Percentiles rank a stretch among this genome's conserved stretches.
Conservation (phyloP, 2,888 invertebrate genomes). For the Pandemis heparana region DNA sequence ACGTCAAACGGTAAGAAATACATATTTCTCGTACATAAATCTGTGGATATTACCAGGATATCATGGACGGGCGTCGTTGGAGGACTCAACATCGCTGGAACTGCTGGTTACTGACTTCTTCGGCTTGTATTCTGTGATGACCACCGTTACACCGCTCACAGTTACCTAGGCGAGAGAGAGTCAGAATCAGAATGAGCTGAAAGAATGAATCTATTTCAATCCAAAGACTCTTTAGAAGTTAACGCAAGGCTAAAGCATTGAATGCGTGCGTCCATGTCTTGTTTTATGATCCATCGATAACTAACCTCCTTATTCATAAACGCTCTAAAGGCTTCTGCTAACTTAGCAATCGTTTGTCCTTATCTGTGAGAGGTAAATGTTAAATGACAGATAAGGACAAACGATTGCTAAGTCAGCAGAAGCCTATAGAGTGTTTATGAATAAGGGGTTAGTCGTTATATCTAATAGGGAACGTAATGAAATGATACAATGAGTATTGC, state of each 20-base stretch:
- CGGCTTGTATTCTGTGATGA: conserved; percentile 98
- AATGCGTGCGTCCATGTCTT: no score
- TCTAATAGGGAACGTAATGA: no score
- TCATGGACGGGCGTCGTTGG: conserved; percentile 81
- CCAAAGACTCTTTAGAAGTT: background rate
- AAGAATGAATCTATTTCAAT: background rate
- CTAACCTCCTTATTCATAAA: no score
- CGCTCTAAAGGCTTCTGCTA: no score
- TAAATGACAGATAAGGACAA: no score
- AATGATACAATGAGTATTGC: no score
- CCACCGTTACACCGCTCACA: conserved; percentile 98
- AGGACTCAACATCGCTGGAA: conserved; percentile 81
- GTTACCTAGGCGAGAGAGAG: conserved; percentile 83
- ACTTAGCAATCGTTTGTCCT: no score
- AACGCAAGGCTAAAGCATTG: background rate
- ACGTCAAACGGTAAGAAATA: background rate
- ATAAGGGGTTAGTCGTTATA: no score
- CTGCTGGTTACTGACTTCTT: conserved; percentile 85
- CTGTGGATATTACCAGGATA: conserved; percentile 46
- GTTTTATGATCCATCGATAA: no score
- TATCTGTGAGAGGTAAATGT: no score
- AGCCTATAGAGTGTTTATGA: no score
- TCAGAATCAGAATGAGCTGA: background rate
- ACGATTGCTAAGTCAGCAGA: no score
- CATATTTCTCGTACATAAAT: background rate